phyloP scores from a whole-genome alignment of 37 sponge, comb jelly and placozoan genomes.

The Spongilla lacustris region DNA sequence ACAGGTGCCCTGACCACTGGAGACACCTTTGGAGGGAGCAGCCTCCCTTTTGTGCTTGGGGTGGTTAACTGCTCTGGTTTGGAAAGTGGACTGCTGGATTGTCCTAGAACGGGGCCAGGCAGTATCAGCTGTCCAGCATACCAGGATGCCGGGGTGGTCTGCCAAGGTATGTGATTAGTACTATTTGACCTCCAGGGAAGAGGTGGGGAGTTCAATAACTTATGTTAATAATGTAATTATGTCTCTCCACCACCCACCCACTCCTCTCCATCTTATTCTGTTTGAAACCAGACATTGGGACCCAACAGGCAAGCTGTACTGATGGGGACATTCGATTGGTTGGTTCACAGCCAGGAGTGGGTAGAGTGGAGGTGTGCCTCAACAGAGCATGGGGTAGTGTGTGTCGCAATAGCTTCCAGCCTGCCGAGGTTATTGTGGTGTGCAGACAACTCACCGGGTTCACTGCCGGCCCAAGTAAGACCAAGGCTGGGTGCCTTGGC shows the following conservation, averaged over 20 bases:
- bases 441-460: not conserved
- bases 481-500: not conserved
- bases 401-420: not conserved
- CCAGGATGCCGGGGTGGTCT: not conserved
- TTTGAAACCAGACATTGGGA: not conserved
- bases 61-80: not conserved
- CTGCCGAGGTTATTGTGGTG: not conserved
- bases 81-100: not conserved
- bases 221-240: too few species aligned
- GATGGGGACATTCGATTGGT: constrained; percentile 13
- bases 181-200: too few species aligned
- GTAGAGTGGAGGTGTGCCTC: constrained; percentile 21
- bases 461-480: not conserved
- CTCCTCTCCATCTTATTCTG: not conserved
- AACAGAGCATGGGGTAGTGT: not conserved
- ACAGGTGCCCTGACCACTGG: not conserved
- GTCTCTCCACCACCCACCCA: too few species aligned
- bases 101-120: not conserved
- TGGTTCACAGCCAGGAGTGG: not conserved
- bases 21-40: not conserved
- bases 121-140: not conserved
- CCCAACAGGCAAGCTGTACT: not conserved
- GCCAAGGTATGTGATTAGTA: not conserved
- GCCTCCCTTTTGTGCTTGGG: not conserved
- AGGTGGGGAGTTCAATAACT: too few species aligned